Evolutionary conservation across 2,888 invertebrate species (phyloP).

Genomic region (Dryobota labecula): DNA sequence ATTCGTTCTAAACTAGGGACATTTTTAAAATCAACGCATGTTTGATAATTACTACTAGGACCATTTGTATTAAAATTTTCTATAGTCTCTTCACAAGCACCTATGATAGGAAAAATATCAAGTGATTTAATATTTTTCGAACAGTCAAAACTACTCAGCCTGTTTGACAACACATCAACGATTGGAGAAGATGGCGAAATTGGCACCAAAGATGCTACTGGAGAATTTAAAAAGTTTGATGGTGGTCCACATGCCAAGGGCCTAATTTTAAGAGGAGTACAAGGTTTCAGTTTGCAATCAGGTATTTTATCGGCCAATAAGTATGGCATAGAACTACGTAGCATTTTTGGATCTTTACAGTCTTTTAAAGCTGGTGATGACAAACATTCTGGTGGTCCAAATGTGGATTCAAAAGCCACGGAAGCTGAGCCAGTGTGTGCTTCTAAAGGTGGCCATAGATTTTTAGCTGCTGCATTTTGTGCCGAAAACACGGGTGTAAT

Average conservation of each 20-base stretch:
- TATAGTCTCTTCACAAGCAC: neutral
- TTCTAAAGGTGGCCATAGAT: neutral
- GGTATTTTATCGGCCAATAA: neutral
- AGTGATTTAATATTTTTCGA: constrained; percentile 1
- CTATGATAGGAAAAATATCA: neutral
- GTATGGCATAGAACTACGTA: neutral
- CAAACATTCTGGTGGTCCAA: neutral
- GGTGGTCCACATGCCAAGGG: neutral
- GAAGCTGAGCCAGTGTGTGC: neutral
- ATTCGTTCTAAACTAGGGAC: neutral
- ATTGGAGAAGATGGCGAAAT: neutral
- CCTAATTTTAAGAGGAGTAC: neutral
- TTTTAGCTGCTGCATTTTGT: neutral
- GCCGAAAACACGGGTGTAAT: neutral
- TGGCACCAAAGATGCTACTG: neutral
- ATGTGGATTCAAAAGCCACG: neutral
- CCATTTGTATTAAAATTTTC: neutral
- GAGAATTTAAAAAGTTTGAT: neutral
- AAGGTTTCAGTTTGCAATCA: neutral
- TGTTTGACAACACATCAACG: neutral
- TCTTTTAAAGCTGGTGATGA: no score
- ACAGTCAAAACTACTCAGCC: neutral
- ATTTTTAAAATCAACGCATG: neutral
- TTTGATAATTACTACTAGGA: neutral
- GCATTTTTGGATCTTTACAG: neutral